phyloP scores from a whole-genome alignment of 2,797 vertebrate genomes.

The Coracias cyanogaster region DNA sequence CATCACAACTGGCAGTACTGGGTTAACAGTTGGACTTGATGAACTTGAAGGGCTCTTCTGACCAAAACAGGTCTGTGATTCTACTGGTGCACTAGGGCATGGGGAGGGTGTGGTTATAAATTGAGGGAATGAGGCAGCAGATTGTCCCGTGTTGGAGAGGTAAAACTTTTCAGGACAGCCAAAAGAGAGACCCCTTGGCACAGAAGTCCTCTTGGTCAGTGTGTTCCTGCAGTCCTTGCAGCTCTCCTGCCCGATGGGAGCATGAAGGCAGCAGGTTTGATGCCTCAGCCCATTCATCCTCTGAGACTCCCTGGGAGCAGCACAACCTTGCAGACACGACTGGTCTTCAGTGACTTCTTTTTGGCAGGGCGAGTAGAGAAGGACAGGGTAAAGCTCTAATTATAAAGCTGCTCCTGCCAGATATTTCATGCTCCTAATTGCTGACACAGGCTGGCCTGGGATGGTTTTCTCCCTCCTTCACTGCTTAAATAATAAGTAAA shows the following conservation, averaged over 20 bases:
- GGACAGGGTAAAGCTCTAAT: background rate
- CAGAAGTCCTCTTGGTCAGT: background rate
- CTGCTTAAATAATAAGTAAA: conserved; percentile 9
- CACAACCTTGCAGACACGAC: background rate
- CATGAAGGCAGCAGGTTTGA: accelerated
- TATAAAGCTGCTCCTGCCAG: background rate
- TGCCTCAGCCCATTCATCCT: accelerated
- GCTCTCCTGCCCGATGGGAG: accelerated
- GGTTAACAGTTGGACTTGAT: background rate
- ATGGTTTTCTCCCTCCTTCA: background rate
- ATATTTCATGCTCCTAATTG: conserved; percentile 22
- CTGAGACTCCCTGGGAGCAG: background rate
- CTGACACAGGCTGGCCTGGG: conserved; percentile 5
- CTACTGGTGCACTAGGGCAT: background rate
- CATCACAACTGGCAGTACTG: background rate
- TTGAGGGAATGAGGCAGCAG: background rate
- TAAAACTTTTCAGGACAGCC: background rate
- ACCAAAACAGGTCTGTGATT: background rate
- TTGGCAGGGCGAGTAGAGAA: background rate
- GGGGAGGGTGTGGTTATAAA: too few species aligned
- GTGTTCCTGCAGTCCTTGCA: background rate
- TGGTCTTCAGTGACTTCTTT: background rate
- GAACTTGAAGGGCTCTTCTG: background rate
- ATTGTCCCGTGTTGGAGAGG: background rate
- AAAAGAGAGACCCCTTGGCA: background rate